Base-by-base conservation (phyloP, 2,797 vertebrate genomes). In the Glossophaga mutica region DNA sequence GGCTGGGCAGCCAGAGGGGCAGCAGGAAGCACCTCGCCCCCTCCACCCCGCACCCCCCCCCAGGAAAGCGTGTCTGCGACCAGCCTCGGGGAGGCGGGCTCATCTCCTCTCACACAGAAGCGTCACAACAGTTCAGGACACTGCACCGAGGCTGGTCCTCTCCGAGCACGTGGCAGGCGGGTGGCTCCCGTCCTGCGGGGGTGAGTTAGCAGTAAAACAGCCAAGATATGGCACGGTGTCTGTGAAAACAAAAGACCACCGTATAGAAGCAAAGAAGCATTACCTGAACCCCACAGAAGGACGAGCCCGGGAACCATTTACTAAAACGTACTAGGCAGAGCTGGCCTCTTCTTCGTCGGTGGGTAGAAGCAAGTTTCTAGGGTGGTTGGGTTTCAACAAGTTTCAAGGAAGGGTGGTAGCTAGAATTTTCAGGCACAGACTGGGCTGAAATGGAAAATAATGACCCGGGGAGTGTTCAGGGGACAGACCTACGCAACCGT, bases 11-110 rank as follows among this genome's bases (percentile, higher is more conserved):
- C 15, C 68, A 12, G 16, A 46, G 62, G 39, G 42, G 26, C 55
- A 2, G 12, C 86, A 29, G 24, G 39, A 70, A 82, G 2, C 10
- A 12, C 24, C 57, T 3, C 9, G 0, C 9, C 22, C 19, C 24
- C 55, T 1, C 10, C 22, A 1, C 16, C 9, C n/a, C n/a, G n/a
- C n/a, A n/a, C n/a, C 24, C 16, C 18, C 15, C 5, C 1, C 12
- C 21, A 16, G 34, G 32, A 21, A 42, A 77, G 26, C 9, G 0
- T 44, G n/a, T 19, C 42, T 24, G 11, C 9, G 37, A 50, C 5
- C 24, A 9, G 16, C 32, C 12, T 71, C 15, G 9, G 18, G 1
- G 4, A 24, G 34, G 8, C 11, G 9, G n/a, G 12, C 24, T 62
- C 29, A 37, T 16, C 29, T 76, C 3, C 26, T 52, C 21, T 48